A percentile compares a stretch with the other conserved stretches of the same genome.
These are phyloP conservation scores for Ameiurus melas DNA, from an alignment of 2,113 vertebrate species.

Conservation along the genomic window DNA sequence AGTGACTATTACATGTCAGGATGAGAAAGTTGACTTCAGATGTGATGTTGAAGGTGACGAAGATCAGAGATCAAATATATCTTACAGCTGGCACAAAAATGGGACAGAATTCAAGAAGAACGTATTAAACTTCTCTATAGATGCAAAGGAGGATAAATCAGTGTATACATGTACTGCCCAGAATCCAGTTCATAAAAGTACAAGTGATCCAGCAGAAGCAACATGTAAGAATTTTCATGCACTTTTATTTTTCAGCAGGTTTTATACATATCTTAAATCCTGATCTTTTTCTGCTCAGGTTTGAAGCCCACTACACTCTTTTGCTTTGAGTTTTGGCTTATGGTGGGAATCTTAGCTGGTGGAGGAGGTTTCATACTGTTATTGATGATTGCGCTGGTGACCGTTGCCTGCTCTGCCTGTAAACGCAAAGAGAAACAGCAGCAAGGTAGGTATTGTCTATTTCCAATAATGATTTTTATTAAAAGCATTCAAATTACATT, in stretches of 20 bases:
- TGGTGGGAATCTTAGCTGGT: slow-evolving; percentile 37
- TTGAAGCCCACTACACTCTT: neutral
- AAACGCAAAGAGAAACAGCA: neutral
- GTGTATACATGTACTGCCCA: neutral
- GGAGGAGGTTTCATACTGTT: slow-evolving; percentile 55
- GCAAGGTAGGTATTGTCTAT: slow-evolving; percentile 45
- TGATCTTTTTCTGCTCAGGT: neutral
- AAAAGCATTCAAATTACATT: too few relatives aligned
- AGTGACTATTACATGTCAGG: neutral
- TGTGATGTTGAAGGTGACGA: neutral
- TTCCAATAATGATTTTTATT: neutral
- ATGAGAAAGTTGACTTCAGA: neutral
- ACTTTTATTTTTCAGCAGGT: neutral
- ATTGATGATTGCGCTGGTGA: neutral
- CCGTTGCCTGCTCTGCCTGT: neutral
- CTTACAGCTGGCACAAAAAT: slow-evolving; percentile 14
- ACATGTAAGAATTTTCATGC: slow-evolving; percentile 17
- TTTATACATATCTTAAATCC: too few relatives aligned
- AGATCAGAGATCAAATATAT: neutral
- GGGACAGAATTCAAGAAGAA: rapidly evolving
- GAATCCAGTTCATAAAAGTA: neutral
- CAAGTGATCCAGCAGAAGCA: neutral
- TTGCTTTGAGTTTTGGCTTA: slow-evolving; percentile 51
- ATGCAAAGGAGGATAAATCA: rapidly evolving
- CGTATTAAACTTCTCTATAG: rapidly evolving